A percentile compares a stretch with the other conserved stretches of the same genome.
Conservation (phyloP, 2,888 invertebrate species). For the Xanthia icteritia region DNA sequence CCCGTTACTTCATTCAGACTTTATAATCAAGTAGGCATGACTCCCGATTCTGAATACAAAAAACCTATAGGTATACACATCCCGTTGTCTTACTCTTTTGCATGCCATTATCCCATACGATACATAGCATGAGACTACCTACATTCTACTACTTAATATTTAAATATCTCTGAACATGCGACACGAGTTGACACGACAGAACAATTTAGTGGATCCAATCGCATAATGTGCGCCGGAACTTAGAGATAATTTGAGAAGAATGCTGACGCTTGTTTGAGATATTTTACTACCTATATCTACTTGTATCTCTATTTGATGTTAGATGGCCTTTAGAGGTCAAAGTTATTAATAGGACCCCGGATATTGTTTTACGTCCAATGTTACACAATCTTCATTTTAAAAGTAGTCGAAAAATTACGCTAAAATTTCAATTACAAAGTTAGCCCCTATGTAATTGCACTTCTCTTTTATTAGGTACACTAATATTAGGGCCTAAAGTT, state of each 20-base stretch:
- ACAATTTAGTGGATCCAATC: constrained; percentile 45
- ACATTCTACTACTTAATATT: constrained; percentile 27
- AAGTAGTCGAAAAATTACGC: neutral
- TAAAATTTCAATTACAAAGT: neutral
- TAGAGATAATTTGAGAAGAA: constrained; percentile 48
- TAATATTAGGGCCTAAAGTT: neutral
- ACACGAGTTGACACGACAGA: constrained; percentile 37
- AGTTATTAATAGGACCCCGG: too few species aligned
- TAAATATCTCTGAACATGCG: constrained; percentile 41
- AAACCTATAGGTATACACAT: neutral
- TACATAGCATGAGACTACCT: constrained; percentile 50
- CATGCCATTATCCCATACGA: constrained; percentile 40
- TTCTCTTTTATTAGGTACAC: neutral
- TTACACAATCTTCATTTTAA: neutral
- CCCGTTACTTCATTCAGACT: constrained; percentile 37
- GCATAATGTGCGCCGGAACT: constrained; percentile 31
- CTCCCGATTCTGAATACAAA: constrained; percentile 35
- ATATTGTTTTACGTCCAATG: neutral
- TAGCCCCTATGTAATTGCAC: neutral
- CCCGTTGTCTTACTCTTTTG: constrained; percentile 23
- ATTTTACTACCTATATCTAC: neutral
- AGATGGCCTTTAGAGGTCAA: neutral
- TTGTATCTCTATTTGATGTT: neutral
- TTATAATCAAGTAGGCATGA: constrained; percentile 19
- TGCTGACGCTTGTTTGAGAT: constrained; percentile 27